A percentile compares a stretch with the other conserved stretches of the same genome.
These are phyloP conservation scores for Neelides sp. DNA, from an alignment of 1,140 invertebrate species.

Conservation along the genomic window DNA sequence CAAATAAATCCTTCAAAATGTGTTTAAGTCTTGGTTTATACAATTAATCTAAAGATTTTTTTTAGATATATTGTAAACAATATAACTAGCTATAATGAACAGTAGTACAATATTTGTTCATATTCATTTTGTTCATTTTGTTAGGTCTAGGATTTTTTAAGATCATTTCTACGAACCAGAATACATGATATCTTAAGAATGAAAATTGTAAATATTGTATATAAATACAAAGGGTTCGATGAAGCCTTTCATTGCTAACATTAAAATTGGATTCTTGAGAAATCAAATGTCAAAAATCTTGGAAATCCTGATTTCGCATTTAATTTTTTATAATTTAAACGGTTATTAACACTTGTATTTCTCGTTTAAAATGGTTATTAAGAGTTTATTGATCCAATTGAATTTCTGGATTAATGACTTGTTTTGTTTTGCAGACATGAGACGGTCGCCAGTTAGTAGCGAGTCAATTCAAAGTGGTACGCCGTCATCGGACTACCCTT, in stretches of 20 bases:
- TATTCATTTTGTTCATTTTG: too few relatives aligned
- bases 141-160: not conserved
- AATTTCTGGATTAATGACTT: too few relatives aligned
- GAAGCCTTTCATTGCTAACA: not conserved
- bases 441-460: conserved; percentile 45
- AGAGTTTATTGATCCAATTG: not conserved
- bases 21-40: too few relatives aligned
- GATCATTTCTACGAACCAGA: not conserved
- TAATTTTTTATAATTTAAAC: not conserved
- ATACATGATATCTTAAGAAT: not conserved
- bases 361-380: not conserved
- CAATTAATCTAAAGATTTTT: too few relatives aligned
- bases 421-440: conserved; percentile 19
- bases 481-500: conserved; percentile 47
- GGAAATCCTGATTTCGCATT: not conserved
- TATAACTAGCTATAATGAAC: too few relatives aligned
- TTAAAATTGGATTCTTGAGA: too few relatives aligned
- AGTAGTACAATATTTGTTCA: too few relatives aligned
- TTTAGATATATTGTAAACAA: too few relatives aligned
- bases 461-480: conserved; percentile 61
- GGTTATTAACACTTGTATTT: not conserved
- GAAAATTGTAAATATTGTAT: not conserved
- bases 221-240: not conserved
- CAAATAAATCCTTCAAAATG: too few relatives aligned
- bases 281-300: too few relatives aligned